A percentile compares a stretch with the other conserved stretches of the same genome.
These are phyloP conservation scores for Ivindomyrus marchei DNA, from an alignment of 2,113 vertebrate genomes.

Conservation along the genomic window DNA sequence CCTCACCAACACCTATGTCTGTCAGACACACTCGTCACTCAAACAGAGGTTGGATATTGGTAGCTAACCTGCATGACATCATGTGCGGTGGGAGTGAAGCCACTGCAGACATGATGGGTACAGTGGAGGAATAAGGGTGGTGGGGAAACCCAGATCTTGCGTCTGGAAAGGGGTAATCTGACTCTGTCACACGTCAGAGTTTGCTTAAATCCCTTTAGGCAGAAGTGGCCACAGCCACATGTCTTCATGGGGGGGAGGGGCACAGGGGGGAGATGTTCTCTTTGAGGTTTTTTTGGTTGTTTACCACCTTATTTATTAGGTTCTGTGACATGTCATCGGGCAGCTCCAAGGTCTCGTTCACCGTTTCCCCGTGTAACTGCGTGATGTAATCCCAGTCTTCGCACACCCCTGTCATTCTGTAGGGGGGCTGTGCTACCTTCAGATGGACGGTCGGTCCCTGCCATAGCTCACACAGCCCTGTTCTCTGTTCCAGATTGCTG, in stretches of 20 bases:
- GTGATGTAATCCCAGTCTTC: conserved; percentile 24
- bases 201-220: too few relatives aligned
- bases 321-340: conserved; percentile 16
- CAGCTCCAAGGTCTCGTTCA: conserved; percentile 26
- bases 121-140: neutral
- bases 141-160: neutral
- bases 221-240: neutral
- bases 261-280: neutral
- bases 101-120: too few relatives aligned
- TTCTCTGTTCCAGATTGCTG: conserved; percentile 2
- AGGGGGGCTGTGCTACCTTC: conserved; percentile 29
- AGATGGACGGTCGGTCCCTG: conserved; percentile 9
- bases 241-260: neutral
- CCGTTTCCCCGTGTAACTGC: conserved; percentile 21
- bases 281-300: neutral
- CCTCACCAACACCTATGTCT: conserved; percentile 47
- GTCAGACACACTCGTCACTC: conserved; percentile 56
- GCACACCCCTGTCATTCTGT: neutral
- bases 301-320: neutral
- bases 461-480: neutral
- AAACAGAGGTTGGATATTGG: neutral
- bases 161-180: neutral
- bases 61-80: neutral
- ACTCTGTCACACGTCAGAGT: neutral
- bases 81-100: neutral